Base-by-base conservation (phyloP, 2,888 invertebrate genomes). In the Sphecodes monilicornis region DNA sequence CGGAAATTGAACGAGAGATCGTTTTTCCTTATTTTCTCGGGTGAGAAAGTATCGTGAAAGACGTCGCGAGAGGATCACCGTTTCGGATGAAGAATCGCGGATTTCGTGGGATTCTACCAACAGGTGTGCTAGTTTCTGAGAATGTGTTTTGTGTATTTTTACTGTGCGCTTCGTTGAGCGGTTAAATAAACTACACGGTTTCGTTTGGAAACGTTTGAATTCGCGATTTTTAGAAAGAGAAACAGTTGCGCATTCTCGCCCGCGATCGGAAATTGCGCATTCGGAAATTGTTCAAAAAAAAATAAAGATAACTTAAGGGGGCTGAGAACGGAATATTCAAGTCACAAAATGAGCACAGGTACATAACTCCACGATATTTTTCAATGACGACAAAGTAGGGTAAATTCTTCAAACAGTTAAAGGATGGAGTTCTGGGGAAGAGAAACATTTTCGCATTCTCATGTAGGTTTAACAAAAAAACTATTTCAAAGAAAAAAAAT, bases 71-170 rank as follows among this genome's bases (percentile, higher is more conserved):
- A 50, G 72, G 41, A 78, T 72, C 72, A 43, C 32, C 36, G 76
- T 13, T 64, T 68, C 26, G 16, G 43, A 39, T 72, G 78, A 78
- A 69, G 81, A 69, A 82, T 69, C 81, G 57, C 69, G 32, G 57
- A 79, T 82, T 82, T 50, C 79, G 26, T 46, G 32, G n/a, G 54
- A 46, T 64, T 64, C 29, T 39, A n/a, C 79, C 79, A 82, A 82
- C 81, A 82, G 81, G 81, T 82, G 81, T 82, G 81, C 81, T 29
- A 79, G 39, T 74, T 73, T 69, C 81, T 46, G 29, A 36, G 73
- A 69, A 74, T 66, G 73, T 16, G 73, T 32, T 74, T 69, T 79
- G 46, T 82, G 36, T 46, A 69, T 79, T 79, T 82, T 57, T 46
- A 50, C 69, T 43, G 39, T 36, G 68, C 57, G 50, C 22, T 22